These are phyloP conservation scores for Merluccius polli DNA, from an alignment of 2,797 vertebrate species.

Conservation along the genomic window DNA sequence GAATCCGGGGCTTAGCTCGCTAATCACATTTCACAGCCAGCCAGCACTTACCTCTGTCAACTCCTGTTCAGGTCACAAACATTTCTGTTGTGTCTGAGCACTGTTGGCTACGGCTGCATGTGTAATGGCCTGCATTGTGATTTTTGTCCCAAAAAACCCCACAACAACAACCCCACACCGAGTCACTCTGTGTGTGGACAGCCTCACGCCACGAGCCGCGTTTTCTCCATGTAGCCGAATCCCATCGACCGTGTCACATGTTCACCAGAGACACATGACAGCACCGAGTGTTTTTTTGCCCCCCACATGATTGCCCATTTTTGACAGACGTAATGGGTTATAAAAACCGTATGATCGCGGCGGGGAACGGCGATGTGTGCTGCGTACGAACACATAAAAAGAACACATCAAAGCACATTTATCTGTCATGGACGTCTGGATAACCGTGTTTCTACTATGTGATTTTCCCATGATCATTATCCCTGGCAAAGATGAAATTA, in stretches of 20 bases:
- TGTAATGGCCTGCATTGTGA: constrained; percentile 33
- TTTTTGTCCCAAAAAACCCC: constrained; percentile 2
- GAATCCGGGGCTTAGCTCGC: constrained; percentile 53
- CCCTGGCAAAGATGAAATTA: constrained; percentile 40
- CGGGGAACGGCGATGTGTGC: background rate
- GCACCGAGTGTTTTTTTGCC: too few species aligned
- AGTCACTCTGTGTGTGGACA: too few species aligned
- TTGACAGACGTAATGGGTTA: background rate
- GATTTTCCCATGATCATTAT: constrained; percentile 58
- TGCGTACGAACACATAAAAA: background rate
- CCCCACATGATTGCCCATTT: background rate
- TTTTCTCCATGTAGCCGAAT: constrained; percentile 21
- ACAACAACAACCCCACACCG: background rate
- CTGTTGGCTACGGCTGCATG: constrained; percentile 36
- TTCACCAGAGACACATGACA: background rate
- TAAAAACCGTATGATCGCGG: background rate
- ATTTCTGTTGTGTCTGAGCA: constrained; percentile 41
- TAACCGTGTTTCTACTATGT: constrained; percentile 44
- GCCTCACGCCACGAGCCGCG: too few species aligned
- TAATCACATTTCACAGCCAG: constrained; percentile 56
- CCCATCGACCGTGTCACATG: constrained; percentile 42
- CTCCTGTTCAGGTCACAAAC: constrained; percentile 46
- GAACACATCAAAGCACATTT: background rate
- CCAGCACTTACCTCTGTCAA: constrained; percentile 53
- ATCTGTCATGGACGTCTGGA: constrained; percentile 7